Conservation (phyloP, 2,113 vertebrate species). For the Pollachius pollachius region DNA sequence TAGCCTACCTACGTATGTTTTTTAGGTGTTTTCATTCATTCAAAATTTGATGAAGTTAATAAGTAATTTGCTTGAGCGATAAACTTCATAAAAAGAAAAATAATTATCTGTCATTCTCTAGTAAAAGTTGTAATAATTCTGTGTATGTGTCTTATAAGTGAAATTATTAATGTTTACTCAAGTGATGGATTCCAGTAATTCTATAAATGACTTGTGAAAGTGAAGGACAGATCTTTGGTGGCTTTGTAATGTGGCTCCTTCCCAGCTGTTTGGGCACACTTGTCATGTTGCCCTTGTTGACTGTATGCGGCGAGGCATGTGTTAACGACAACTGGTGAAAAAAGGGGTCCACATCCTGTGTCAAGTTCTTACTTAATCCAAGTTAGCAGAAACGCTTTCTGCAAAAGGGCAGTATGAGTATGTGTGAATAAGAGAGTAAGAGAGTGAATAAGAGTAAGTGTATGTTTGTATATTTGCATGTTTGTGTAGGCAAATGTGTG, state of each 20-base stretch:
- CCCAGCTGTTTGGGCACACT: slow-evolving; percentile 15
- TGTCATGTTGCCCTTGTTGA: slow-evolving; percentile 8
- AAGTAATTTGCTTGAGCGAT: neutral
- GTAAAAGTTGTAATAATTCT: no score
- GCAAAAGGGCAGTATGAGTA: neutral
- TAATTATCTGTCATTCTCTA: no score
- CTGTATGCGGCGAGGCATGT: slow-evolving; percentile 4
- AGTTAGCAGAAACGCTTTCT: no score
- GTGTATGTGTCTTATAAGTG: no score
- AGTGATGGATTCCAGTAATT: no score
- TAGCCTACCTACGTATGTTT: neutral
- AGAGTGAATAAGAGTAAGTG: neutral
- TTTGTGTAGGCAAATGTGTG: neutral
- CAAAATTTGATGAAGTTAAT: neutral
- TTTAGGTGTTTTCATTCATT: neutral
- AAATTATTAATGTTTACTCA: no score
- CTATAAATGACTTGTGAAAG: no score
- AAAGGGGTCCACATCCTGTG: slow-evolving; percentile 1
- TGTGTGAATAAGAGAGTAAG: neutral
- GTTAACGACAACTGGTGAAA: slow-evolving; percentile 5
- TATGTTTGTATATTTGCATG: neutral
- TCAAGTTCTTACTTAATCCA: neutral
- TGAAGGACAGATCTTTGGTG: no score
- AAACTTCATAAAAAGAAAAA: no score
- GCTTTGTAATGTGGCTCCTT: no score